Base-by-base conservation (phyloP, 1,140 invertebrate species). In the Mylabris phalerata region DNA sequence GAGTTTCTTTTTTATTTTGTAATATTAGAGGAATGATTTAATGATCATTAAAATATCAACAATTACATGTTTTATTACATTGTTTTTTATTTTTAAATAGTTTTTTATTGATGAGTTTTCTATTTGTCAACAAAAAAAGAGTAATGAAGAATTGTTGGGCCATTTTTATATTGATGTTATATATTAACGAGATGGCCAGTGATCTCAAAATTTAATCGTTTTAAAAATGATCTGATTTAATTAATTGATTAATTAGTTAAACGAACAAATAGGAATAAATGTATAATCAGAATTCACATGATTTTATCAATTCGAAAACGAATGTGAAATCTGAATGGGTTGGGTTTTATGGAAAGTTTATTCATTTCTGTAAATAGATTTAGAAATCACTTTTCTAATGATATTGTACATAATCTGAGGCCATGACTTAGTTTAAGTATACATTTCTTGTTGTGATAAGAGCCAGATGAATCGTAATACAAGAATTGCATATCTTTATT, bases 191-290 rank as follows among this genome's bases (percentile, higher is more conserved):
- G 24, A 62, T 69, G 65, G 62, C 64, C 62, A 65, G 64, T 69
- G 69, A 70, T 70, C 69, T 70, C 69, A 70, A 69, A 70, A 69
- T 70, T 70, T 51, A 64, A 61, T 56, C 61, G 56, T 68, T 57
- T 63, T 32, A 32, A 7, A 65, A 64, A 60, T 66, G 66, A 64
- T 67, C 59, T 65, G 54, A 64, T 32, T 32, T 32, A 32, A 32
- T 32, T 32, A 32, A 32, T 32, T 32, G 3, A 32, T 32, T 32
- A 32, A 32, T 32, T 32, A 32, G 7, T 32, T 32, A 32, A 32
- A 7, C 19, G 19, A 19, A 19, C 19, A 19, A 19, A 19, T 19
- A 64, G 45, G 55, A n/a, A 54, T 26, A 64, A 25, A 54, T 50
- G 13, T 57, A 59, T 64, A 55, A 63, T 62, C 48, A 62, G 57